Conservation (phyloP, 2,797 vertebrate species). For the Thalassophryne amazonica region DNA sequence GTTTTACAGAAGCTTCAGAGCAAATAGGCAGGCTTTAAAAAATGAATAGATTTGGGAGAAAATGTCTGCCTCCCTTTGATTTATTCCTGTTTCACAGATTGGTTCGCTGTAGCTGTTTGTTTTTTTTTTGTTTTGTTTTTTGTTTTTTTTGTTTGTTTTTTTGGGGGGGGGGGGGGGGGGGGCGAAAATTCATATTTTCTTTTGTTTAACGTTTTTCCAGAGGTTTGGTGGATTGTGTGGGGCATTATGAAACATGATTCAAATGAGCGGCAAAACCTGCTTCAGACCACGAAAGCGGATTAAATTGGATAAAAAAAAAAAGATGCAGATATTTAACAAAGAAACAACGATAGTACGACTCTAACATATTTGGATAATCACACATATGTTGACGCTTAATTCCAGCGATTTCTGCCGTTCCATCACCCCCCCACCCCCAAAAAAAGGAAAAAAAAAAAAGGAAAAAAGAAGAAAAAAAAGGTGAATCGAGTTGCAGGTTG, state of each 20-base stretch:
- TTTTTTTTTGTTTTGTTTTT: constrained; percentile 54
- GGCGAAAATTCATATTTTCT: constrained; percentile 14
- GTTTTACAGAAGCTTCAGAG: neutral
- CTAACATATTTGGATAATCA: constrained; percentile 24
- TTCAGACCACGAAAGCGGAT: constrained; percentile 9
- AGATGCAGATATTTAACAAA: constrained; percentile 13
- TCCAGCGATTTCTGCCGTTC: constrained; percentile 61
- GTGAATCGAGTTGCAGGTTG: too few relatives aligned
- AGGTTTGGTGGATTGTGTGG: constrained; percentile 48
- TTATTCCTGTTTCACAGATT: constrained; percentile 28
- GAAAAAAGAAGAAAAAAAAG: too few relatives aligned
- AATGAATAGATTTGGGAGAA: constrained; percentile 24
- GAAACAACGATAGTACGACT: constrained; percentile 14
- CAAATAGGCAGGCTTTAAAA: constrained; percentile 17
- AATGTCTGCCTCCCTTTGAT: constrained; percentile 22
- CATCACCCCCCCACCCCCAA: neutral
- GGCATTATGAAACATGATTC: constrained; percentile 33
- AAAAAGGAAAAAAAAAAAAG: constrained; percentile 8
- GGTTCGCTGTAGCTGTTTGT: constrained; percentile 31
- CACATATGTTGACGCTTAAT: constrained; percentile 33
- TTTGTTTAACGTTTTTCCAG: constrained; percentile 49
- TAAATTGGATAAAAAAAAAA: constrained; percentile 4
- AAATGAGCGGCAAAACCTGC: constrained; percentile 41
- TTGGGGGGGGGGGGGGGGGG: too few relatives aligned
- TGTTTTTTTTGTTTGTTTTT: constrained; percentile 42